Evolutionary conservation across 2,888 invertebrate species (phyloP).

Genomic region (Rapana venosa): DNA sequence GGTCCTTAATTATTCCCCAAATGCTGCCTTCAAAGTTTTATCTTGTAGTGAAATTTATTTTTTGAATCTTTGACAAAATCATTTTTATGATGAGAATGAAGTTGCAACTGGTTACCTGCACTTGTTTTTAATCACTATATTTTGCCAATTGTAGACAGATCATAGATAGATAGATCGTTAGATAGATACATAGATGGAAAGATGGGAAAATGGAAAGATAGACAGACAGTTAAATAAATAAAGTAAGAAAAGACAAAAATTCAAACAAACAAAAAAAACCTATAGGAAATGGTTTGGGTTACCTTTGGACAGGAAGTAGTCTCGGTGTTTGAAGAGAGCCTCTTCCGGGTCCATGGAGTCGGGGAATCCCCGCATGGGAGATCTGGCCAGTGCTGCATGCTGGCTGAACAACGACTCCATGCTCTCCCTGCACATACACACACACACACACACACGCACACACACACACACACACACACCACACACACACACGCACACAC

Average conservation of each 20-base stretch:
- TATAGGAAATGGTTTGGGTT: neutral
- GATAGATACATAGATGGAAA: neutral
- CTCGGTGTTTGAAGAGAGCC: conserved; percentile 75
- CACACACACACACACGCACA: conserved; percentile 2
- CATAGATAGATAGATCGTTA: neutral
- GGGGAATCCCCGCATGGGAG: conserved; percentile 82
- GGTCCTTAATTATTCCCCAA: too few relatives aligned
- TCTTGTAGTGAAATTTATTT: too few relatives aligned
- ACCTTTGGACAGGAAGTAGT: conserved; percentile 66
- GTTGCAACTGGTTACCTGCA: too few relatives aligned
- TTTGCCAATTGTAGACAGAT: too few relatives aligned
- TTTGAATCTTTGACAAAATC: too few relatives aligned
- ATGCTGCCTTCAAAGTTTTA: too few relatives aligned
- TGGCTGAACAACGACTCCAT: conserved; percentile 90
- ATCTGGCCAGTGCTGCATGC: conserved; percentile 87
- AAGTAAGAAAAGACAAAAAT: too few relatives aligned
- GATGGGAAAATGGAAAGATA: neutral
- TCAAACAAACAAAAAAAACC: too few relatives aligned
- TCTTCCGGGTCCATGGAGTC: conserved; percentile 84
- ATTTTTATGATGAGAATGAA: too few relatives aligned
- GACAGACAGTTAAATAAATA: neutral
- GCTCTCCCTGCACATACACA: conserved; percentile 84
- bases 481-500: conserved; percentile 26
- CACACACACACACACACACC: conserved; percentile 28
- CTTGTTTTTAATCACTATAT: too few relatives aligned